phyloP scores from a whole-genome alignment of 35 echinoderm and acorn worm genomes.

The Chiridota heheva region DNA sequence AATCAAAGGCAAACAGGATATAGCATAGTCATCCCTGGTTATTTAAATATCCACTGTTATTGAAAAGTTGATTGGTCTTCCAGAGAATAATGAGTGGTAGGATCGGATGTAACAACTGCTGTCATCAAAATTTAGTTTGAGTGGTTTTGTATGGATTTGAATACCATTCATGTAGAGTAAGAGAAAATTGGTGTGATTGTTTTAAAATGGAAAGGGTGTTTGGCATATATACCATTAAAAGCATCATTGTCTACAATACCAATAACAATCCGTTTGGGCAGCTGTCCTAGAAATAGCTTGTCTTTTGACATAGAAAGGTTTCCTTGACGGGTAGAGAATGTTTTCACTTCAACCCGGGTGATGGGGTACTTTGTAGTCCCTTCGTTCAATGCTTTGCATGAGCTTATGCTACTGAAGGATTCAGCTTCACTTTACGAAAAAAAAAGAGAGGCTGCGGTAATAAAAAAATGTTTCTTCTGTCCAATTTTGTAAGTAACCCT shows the following conservation, averaged over 20 bases:
- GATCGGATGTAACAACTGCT: neutral
- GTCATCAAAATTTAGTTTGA: constrained; percentile 27
- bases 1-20: constrained; percentile 52
- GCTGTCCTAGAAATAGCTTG: too few relatives aligned
- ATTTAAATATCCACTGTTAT: constrained; percentile 47
- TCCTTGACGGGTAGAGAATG: too few relatives aligned
- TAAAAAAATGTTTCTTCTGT: too few relatives aligned
- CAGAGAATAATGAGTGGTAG: constrained; percentile 60
- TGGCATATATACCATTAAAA: constrained; percentile 3
- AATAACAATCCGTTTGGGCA: constrained; percentile 27
- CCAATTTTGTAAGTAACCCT: too few relatives aligned
- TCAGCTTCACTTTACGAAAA: too few relatives aligned
- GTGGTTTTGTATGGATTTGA: constrained; percentile 1
- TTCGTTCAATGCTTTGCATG: too few relatives aligned
- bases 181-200: constrained; percentile 15
- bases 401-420: too few relatives aligned
- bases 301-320: too few relatives aligned
- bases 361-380: too few relatives aligned
- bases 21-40: constrained; percentile 41
- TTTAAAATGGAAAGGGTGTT: constrained; percentile 40
- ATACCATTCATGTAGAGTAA: constrained; percentile 18
- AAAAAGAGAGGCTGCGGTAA: too few relatives aligned
- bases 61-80: constrained; percentile 36
- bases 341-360: too few relatives aligned
- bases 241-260: constrained; percentile 6